Percentiles rank a stretch among this genome's conserved stretches.
Conservation (phyloP, 2,797 vertebrate genomes). For the Sebastes matsubarae region DNA sequence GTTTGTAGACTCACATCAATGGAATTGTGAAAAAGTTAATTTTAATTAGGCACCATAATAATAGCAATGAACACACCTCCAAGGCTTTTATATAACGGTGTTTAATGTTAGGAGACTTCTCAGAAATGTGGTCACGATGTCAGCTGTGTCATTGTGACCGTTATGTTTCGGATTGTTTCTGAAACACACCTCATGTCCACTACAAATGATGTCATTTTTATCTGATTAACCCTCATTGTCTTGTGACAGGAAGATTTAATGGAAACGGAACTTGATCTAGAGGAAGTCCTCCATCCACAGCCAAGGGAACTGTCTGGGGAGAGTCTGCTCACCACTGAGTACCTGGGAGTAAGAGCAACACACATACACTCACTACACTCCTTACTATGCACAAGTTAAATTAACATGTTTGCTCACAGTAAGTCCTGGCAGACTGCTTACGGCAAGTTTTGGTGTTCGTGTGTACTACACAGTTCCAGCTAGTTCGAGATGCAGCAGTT, state of each 20-base stretch:
- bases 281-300: conserved; percentile 90
- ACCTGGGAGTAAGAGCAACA: conserved; percentile 88
- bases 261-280: conserved; percentile 91
- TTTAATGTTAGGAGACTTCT: background rate
- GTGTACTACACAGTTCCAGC: background rate
- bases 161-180: background rate
- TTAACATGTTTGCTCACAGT: background rate
- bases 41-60: background rate
- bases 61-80: background rate
- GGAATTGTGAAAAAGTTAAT: background rate
- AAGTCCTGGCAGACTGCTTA: background rate
- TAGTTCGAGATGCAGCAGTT: background rate
- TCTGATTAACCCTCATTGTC: background rate
- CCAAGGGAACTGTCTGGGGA: conserved; percentile 91
- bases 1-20: background rate
- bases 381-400: background rate
- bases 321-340: conserved; percentile 93
- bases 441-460: background rate
- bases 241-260: conserved; percentile 86
- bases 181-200: background rate
- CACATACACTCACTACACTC: background rate
- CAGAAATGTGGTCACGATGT: background rate
- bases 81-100: background rate
- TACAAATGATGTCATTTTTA: background rate
- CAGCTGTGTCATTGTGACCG: background rate